Conservation (phyloP, 2,797 vertebrate species). For the Lacerta bilineata region DNA sequence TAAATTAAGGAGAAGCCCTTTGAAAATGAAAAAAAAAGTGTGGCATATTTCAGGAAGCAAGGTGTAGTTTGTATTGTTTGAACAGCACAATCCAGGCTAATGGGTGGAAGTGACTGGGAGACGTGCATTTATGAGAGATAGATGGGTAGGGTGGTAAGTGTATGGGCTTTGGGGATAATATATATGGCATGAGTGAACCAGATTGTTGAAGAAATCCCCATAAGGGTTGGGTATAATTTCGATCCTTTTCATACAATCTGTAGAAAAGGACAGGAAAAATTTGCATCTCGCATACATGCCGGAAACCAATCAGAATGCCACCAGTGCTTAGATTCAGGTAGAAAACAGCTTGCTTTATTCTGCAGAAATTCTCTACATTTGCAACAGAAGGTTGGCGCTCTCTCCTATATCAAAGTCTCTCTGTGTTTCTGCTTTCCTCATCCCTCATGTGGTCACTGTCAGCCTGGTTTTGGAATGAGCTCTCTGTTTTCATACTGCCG, state of each 20-base stretch:
- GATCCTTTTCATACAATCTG: slow-evolving; percentile 55
- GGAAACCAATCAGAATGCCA: slow-evolving; percentile 54
- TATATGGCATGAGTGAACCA: not conserved
- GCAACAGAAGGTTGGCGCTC: not conserved
- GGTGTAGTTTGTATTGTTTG: not conserved
- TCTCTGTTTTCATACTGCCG: slow-evolving; percentile 66
- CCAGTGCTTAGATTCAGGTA: slow-evolving; percentile 48
- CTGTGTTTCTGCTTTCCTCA: slow-evolving; percentile 67
- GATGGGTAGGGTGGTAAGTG: not conserved
- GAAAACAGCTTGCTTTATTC: not conserved
- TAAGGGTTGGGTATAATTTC: slow-evolving; percentile 38
- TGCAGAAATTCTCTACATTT: not conserved
- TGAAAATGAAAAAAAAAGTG: not conserved
- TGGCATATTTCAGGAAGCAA: not conserved
- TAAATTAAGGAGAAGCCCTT: not conserved
- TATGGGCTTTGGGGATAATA: not conserved
- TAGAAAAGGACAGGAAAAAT: slow-evolving; percentile 58
- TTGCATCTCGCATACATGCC: slow-evolving; percentile 59
- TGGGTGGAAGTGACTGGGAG: not conserved
- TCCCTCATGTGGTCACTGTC: slow-evolving; percentile 64
- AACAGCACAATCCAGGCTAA: not conserved
- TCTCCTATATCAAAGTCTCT: slow-evolving; percentile 50
- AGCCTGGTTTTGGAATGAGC: slow-evolving; percentile 61
- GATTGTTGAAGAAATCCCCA: not conserved
- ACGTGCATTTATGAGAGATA: not conserved